Conservation (phyloP, 2,113 vertebrate genomes). For the Eurystomus gularis region DNA sequence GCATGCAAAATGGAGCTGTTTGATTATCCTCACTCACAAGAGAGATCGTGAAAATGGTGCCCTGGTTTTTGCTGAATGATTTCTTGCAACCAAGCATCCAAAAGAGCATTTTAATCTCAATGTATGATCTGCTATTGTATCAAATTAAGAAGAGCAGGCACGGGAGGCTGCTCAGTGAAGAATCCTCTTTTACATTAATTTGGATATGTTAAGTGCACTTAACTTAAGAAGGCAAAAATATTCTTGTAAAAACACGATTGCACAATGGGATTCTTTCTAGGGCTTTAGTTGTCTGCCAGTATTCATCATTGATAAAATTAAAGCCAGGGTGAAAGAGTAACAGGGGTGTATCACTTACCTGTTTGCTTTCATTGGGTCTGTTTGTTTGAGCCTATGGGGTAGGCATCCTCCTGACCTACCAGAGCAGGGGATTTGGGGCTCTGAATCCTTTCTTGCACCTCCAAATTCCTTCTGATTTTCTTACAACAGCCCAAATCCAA, state of each 20-base stretch:
- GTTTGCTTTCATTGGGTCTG: background rate
- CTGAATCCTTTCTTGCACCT: background rate
- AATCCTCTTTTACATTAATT: slow-evolving; percentile 70
- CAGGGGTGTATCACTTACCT: background rate
- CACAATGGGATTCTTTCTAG: slow-evolving; percentile 39
- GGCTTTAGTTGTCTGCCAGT: slow-evolving; percentile 17
- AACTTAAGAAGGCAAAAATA: slow-evolving; percentile 57
- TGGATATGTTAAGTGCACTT: slow-evolving; percentile 52
- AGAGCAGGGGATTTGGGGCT: background rate
- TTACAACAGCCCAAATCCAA: background rate
- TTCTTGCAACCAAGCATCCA: slow-evolving; percentile 69
- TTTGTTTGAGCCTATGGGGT: background rate
- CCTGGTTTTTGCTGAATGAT: slow-evolving; percentile 64
- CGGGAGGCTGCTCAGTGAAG: slow-evolving; percentile 62
- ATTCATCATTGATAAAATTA: slow-evolving; percentile 24
- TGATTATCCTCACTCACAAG: slow-evolving; percentile 35
- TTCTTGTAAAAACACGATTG: slow-evolving; percentile 61
- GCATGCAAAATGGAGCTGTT: slow-evolving; percentile 54
- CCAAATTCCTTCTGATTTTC: background rate
- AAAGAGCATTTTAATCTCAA: slow-evolving; percentile 78
- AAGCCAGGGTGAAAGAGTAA: background rate
- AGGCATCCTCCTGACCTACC: background rate
- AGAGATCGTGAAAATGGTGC: slow-evolving; percentile 46
- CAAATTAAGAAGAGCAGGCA: slow-evolving; percentile 74
- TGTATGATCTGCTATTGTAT: slow-evolving; percentile 73